Percentiles rank a stretch among this genome's conserved stretches.
These are phyloP conservation scores for Dicerorhinus sumatrensis DNA, from an alignment of 2,113 vertebrate species.

Conservation along the genomic window DNA sequence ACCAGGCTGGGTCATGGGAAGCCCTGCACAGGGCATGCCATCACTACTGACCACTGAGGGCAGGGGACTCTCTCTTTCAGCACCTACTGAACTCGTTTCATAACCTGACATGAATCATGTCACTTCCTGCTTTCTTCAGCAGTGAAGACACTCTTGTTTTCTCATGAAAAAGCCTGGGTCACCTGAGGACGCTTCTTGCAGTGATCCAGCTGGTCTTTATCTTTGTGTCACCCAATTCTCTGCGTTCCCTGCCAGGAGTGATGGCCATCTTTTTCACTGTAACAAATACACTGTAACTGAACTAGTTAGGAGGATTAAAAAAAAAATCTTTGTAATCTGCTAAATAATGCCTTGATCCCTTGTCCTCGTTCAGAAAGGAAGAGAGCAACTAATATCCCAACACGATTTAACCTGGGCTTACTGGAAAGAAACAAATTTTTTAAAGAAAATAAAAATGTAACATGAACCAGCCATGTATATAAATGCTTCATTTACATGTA, in stretches of 20 bases:
- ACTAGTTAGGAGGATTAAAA: background rate
- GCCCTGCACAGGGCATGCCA: background rate
- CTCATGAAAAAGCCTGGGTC: constrained; percentile 38
- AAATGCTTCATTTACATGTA: background rate
- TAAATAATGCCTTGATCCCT: constrained; percentile 8
- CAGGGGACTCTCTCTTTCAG: background rate
- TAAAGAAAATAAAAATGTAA: background rate
- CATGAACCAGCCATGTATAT: background rate
- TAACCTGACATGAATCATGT: background rate
- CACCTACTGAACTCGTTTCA: constrained; percentile 8
- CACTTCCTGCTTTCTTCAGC: background rate
- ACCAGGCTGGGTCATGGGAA: background rate
- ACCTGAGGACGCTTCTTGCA: constrained; percentile 56
- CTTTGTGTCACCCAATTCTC: constrained; percentile 14
- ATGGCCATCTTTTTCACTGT: constrained; percentile 53
- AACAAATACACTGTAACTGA: constrained; percentile 57
- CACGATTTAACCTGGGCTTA: background rate
- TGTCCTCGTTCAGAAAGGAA: constrained; percentile 49
- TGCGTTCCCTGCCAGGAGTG: background rate
- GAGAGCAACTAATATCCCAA: background rate
- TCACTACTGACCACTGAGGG: background rate
- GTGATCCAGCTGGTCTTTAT: background rate
- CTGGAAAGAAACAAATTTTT: background rate
- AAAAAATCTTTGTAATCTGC: constrained; percentile 46
- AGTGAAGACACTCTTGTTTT: constrained; percentile 2